phyloP scores from a whole-genome alignment of 2,888 invertebrate genomes.

The Catocala nupta region DNA sequence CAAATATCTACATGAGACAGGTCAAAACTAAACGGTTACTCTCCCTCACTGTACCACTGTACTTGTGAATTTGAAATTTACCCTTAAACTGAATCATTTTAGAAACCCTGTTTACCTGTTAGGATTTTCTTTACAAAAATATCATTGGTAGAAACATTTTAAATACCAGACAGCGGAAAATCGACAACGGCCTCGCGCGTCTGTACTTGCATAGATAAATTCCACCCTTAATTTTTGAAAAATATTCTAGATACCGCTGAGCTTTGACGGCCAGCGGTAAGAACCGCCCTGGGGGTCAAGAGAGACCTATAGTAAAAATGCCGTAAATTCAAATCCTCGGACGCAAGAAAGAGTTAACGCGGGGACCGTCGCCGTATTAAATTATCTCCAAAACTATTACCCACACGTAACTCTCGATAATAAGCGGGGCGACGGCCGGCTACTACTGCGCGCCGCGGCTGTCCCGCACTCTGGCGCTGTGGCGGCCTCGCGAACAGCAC shows the following conservation, averaged over 20 bases:
- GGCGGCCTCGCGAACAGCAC: too few species aligned
- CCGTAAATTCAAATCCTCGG: constrained; percentile 26
- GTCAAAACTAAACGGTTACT: constrained; percentile 27
- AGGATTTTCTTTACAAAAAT: constrained; percentile 52
- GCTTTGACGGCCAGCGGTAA: constrained; percentile 12
- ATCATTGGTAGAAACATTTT: constrained; percentile 46
- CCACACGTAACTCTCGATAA: constrained; percentile 10
- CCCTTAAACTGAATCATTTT: constrained; percentile 59
- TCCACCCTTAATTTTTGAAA: not conserved
- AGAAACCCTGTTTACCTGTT: constrained; percentile 80
- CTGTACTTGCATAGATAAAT: not conserved
- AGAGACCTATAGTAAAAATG: constrained; percentile 26
- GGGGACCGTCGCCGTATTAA: constrained; percentile 29
- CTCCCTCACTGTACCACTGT: constrained; percentile 20
- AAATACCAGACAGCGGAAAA: constrained; percentile 43
- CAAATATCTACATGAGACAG: constrained; percentile 16
- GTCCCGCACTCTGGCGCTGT: too few species aligned
- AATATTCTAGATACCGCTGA: constrained; percentile 4
- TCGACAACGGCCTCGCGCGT: constrained; percentile 29
- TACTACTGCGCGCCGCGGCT: constrained; percentile 3
- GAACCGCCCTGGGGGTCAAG: not conserved
- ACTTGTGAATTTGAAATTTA: constrained; percentile 37
- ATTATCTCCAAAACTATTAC: constrained; percentile 39
- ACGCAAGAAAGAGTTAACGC: constrained; percentile 18
- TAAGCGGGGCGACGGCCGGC: constrained; percentile 9